phyloP scores from a whole-genome alignment of 2,113 vertebrate species.

The Propithecus coquereli region DNA sequence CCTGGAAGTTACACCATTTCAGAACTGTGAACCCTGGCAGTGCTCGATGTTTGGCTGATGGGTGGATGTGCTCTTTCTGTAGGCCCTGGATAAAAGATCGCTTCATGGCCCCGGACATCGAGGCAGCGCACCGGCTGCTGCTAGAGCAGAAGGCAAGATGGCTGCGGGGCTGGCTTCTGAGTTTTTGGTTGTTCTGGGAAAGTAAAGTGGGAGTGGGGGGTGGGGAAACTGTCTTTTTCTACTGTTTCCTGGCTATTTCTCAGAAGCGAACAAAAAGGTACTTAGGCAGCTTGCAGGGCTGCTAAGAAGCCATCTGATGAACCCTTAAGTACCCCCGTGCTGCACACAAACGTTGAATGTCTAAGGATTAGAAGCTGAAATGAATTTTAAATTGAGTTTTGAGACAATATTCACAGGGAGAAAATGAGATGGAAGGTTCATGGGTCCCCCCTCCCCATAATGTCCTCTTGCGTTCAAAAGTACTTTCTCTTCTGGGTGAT shows the following conservation, averaged over 20 bases:
- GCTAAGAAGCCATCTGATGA: background rate
- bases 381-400: background rate
- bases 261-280: background rate
- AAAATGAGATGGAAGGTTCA: background rate
- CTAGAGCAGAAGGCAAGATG: constrained; percentile 92
- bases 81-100: constrained; percentile 99
- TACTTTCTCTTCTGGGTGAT: background rate
- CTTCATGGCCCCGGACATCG: constrained; percentile 98
- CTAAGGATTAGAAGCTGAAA: background rate
- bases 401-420: background rate
- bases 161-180: background rate
- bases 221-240: background rate
- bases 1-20: background rate
- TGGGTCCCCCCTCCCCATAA: background rate
- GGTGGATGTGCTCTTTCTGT: constrained; percentile 3
- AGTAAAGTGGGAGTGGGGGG: background rate
- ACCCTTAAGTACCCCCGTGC: background rate
- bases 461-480: background rate
- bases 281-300: background rate
- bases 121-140: constrained; percentile 91
- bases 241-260: background rate
- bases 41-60: constrained; percentile 72
- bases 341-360: background rate
- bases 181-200: background rate
- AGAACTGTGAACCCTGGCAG: background rate